Base-by-base conservation (phyloP, 1,140 invertebrate species). In the Bombus huntii region DNA sequence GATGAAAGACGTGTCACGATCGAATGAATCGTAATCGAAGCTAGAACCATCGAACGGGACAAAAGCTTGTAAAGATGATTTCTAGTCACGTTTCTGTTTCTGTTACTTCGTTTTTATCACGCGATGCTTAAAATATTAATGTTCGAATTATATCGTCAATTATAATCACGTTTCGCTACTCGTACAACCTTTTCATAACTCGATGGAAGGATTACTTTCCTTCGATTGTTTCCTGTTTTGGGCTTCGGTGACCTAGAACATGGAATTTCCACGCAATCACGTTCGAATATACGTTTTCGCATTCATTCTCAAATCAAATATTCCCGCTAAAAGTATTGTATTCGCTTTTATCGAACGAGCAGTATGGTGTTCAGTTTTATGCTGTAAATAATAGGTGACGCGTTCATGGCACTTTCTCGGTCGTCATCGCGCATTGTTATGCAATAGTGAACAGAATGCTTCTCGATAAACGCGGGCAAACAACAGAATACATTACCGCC, bases 331-430 rank as follows among this genome's bases (percentile, higher is more conserved):
- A 62, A 85, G 28, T 12, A n/a, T 62, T 25, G 39, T 25, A 28
- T 22, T 53, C 42, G 12, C 5, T 15, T 3, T 80, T 85, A 85
- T 57, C 83, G 68, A 80, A 85, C 66, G 68, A 85, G 76, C 8
- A 62, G 12, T 6, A n/a, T 8, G 13, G 15, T 37, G 6, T 15
- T 8, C 34, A 47, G 68, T 80, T 65, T 6, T 44, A 8, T 25
- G 18, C 25, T 25, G 25, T 13, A 10, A 72, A 47, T 72, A 65
- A 85, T 73, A 85, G 77, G 34, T 80, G 83, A 59, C 77, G 76
- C 39, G 65, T 72, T 80, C 8, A 18, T 66, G 18, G 44, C 39
- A 53, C 5, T 82, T 37, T 47, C 53, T 25, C 15, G 42, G 6
- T 37, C 34, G 78, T 22, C 6, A 15, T 4, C 66, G 28, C 4